phyloP scores from a whole-genome alignment of 2,113 vertebrate species.

The Zosterops lateralis region DNA sequence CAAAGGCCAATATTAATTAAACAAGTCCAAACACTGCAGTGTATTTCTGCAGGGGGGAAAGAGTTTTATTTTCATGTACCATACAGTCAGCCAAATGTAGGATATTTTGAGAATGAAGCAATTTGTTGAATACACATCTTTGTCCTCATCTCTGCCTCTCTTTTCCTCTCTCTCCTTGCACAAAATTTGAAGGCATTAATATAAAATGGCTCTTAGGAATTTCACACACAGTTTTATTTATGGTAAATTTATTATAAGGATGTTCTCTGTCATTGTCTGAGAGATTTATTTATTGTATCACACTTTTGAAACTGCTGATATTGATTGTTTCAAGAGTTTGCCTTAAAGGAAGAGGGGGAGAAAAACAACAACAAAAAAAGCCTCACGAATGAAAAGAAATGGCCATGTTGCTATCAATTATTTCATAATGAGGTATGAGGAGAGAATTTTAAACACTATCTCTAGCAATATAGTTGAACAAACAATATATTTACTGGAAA shows the following conservation, averaged over 20 bases:
- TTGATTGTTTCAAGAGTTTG: conserved; percentile 63
- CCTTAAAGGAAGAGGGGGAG: conserved; percentile 32
- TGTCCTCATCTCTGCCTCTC: neutral
- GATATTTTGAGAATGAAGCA: conserved; percentile 4
- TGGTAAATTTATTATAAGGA: conserved; percentile 72
- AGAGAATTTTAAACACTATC: conserved; percentile 69
- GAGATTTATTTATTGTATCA: conserved; percentile 70
- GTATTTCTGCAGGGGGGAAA: neutral
- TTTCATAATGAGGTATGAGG: conserved; percentile 68
- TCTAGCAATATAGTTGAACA: conserved; percentile 64
- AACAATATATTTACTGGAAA: conserved; percentile 72
- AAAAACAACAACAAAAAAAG: neutral
- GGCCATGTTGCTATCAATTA: conserved; percentile 66
- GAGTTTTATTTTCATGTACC: neutral
- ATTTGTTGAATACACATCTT: conserved; percentile 10
- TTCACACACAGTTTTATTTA: conserved; percentile 64
- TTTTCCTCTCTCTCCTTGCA: neutral
- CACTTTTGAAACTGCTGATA: conserved; percentile 64
- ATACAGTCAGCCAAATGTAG: neutral
- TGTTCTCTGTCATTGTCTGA: conserved; percentile 70
- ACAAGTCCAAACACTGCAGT: neutral
- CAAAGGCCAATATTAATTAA: conserved; percentile 8
- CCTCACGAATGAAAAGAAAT: conserved; percentile 60
- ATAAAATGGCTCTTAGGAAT: conserved; percentile 58
- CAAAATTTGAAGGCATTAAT: conserved; percentile 31